A percentile compares a stretch with the other conserved stretches of the same genome.
These are phyloP conservation scores for Dendroctonus valens DNA, from an alignment of 1,140 invertebrate genomes.

Conservation along the genomic window DNA sequence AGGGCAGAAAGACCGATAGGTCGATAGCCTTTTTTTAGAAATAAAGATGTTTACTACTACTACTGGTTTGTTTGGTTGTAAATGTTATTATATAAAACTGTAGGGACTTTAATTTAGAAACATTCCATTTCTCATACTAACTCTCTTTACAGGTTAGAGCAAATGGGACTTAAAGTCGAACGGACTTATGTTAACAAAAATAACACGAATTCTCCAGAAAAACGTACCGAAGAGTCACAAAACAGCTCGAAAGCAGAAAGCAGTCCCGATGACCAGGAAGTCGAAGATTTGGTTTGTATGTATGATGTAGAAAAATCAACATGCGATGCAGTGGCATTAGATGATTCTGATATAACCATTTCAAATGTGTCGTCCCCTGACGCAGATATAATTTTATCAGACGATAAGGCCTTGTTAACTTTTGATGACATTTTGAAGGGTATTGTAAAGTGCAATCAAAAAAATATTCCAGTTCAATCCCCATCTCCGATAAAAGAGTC, in stretches of 20 bases:
- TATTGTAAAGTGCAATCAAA: conserved; percentile 38
- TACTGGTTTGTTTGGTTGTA: no score
- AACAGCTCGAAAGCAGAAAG: conserved; percentile 15
- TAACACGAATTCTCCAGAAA: conserved; percentile 21
- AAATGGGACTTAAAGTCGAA: conserved; percentile 41
- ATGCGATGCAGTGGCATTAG: conserved; percentile 34
- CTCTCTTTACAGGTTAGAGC: conserved; percentile 32
- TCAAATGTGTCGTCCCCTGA: conserved; percentile 30
- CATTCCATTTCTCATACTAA: no score
- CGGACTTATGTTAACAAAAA: conserved; percentile 37
- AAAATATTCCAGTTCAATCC: conserved; percentile 35
- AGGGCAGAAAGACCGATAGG: no score
- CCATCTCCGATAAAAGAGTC: conserved; percentile 11
- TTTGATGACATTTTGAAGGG: conserved; percentile 39
- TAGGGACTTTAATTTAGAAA: no score
- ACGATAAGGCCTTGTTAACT: conserved; percentile 34
- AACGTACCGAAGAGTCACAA: conserved; percentile 7
- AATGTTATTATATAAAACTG: no score
- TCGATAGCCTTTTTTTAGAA: no score
- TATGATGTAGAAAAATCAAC: conserved; percentile 40
- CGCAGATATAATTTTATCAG: conserved; percentile 33
- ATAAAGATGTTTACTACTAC: no score
- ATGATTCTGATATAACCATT: conserved; percentile 33
- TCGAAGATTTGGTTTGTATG: conserved; percentile 36
- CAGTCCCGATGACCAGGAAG: conserved; percentile 20